Evolutionary conservation across 2,113 vertebrate genomes (phyloP).

Genomic region (Myxocyprinus asiaticus): DNA sequence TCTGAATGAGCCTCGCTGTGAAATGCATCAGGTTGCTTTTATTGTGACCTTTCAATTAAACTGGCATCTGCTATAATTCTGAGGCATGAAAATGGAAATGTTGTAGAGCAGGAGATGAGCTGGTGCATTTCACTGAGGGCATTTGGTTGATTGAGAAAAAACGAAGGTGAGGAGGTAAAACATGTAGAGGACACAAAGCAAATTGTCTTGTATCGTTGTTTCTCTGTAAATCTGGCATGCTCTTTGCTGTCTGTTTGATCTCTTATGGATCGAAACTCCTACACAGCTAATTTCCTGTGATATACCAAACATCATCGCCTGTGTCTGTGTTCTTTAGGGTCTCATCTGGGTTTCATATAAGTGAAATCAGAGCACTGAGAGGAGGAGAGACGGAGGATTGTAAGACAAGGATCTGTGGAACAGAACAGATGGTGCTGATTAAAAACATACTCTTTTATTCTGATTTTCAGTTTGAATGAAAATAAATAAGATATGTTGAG

Average conservation of each 20-base stretch:
- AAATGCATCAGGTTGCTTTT: conserved; percentile 10
- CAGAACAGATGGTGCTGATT: conserved; percentile 30
- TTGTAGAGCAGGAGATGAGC: no score
- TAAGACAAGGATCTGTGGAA: conserved; percentile 18
- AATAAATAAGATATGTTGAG: conserved; percentile 30
- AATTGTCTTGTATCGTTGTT: neutral
- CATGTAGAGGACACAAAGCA: neutral
- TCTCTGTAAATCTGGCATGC: neutral
- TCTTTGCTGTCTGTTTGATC: neutral
- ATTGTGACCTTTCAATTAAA: conserved; percentile 36
- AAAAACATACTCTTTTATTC: conserved; percentile 17
- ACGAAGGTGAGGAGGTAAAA: no score
- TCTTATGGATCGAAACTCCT: conserved; percentile 14
- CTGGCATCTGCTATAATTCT: conserved; percentile 13
- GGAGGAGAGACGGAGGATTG: neutral
- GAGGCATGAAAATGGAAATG: no score
- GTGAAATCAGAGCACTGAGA: neutral
- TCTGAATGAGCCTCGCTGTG: no score
- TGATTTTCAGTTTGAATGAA: conserved; percentile 42
- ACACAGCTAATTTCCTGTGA: conserved; percentile 19
- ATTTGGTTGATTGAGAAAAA: no score
- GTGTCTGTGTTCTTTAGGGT: conserved; percentile 5
- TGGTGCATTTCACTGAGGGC: no score
- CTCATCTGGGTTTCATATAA: conserved; percentile 14
- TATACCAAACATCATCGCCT: neutral